Percentiles rank a stretch among this genome's conserved stretches.
phyloP scores from a whole-genome alignment of 2,797 vertebrate genomes.

The Pitangus sulphuratus region DNA sequence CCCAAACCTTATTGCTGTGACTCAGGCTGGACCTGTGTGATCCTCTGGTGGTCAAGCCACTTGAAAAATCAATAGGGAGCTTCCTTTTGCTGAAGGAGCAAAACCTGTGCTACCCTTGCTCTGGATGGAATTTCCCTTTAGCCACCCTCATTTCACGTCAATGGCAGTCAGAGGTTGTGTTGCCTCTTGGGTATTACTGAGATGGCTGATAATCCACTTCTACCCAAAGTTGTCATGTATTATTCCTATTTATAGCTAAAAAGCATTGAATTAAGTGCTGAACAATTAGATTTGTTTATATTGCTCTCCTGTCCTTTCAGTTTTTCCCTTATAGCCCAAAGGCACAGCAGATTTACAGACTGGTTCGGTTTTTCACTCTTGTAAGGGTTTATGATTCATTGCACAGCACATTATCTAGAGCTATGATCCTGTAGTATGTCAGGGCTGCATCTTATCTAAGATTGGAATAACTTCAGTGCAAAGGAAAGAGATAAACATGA shows the following conservation, averaged over 20 bases:
- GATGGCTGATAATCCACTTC: neutral
- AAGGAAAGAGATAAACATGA: neutral
- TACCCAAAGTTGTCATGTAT: neutral
- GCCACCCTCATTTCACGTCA: neutral
- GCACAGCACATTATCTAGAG: neutral
- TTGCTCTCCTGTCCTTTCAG: neutral
- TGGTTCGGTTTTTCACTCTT: neutral
- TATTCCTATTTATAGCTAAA: neutral
- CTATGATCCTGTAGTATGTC: neutral
- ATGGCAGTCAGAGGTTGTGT: neutral
- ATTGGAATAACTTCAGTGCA: neutral
- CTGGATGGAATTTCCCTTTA: neutral
- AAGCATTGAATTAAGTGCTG: neutral
- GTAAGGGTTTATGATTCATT: neutral
- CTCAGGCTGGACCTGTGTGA: neutral
- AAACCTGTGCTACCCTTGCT: neutral
- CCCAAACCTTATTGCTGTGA: neutral
- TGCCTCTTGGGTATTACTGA: neutral
- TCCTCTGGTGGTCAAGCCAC: neutral
- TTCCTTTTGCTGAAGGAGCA: neutral
- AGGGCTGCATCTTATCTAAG: neutral
- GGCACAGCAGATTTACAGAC: conserved; percentile 1
- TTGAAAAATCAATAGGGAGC: neutral
- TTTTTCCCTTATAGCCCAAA: neutral
- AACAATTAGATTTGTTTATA: conserved; percentile 25